Percentiles rank a stretch among this genome's conserved stretches.
These are phyloP conservation scores for Mantis religiosa DNA, from an alignment of 2,888 invertebrate genomes.

Conservation along the genomic window DNA sequence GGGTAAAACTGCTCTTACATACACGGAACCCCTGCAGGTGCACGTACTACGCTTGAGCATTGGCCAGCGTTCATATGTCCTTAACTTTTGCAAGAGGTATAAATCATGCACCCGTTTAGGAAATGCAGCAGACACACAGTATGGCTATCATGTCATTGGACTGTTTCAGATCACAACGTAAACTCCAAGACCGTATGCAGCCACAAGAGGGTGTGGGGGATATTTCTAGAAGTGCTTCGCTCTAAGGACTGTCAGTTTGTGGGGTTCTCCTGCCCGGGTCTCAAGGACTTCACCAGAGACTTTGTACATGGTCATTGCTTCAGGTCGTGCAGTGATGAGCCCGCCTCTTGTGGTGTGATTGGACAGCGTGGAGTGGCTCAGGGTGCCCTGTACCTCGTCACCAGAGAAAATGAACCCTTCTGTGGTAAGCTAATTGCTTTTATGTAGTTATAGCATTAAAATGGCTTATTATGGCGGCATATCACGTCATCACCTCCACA, in stretches of 20 bases:
- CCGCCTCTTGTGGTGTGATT: constrained; percentile 34
- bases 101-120: no score
- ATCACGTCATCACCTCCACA: no score
- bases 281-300: constrained; percentile 43
- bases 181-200: constrained; percentile 48
- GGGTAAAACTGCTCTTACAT: no score
- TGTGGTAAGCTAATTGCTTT: constrained; percentile 49
- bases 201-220: constrained; percentile 52
- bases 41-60: no score
- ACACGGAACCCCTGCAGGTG: no score
- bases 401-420: constrained; percentile 48
- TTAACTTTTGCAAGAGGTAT: no score
- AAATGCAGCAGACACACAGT: no score
- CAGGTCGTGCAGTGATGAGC: constrained; percentile 32
- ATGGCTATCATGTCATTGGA: no score
- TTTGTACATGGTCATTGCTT: not conserved
- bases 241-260: constrained; percentile 47
- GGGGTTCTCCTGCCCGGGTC: constrained; percentile 51
- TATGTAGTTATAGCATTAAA: no score
- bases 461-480: no score
- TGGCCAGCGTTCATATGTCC: no score
- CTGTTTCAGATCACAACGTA: not conserved
- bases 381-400: constrained; percentile 54
- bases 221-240: constrained; percentile 51
- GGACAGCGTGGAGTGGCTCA: constrained; percentile 45